A percentile compares a stretch with the other conserved stretches of the same genome.
phyloP scores from a whole-genome alignment of 2,888 invertebrate genomes.

The Chydorus sphaericus region DNA sequence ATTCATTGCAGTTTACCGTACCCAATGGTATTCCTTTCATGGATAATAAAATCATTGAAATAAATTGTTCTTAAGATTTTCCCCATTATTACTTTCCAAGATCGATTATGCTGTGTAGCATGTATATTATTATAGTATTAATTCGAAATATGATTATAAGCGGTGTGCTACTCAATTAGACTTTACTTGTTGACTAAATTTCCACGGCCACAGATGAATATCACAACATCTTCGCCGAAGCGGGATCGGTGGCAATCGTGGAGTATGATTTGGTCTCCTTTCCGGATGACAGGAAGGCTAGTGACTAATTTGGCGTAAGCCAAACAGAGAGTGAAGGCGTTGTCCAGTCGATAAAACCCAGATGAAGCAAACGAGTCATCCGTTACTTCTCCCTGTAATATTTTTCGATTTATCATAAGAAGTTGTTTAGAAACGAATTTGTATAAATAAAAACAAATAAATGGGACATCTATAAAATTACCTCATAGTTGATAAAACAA shows the following conservation, averaged over 20 bases:
- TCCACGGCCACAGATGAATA: not conserved
- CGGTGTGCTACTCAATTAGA: not conserved
- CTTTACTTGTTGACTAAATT: not conserved
- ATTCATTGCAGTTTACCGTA: no score
- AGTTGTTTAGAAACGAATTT: no score
- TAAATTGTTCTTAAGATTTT: no score
- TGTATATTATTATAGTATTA: no score
- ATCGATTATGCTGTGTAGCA: no score
- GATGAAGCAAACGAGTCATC: slow-evolving; percentile 1
- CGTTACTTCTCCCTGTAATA: slow-evolving; percentile 5
- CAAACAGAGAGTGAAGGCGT: not conserved
- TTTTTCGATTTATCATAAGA: not conserved
- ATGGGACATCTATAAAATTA: not conserved
- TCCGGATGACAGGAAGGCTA: slow-evolving; percentile 8
- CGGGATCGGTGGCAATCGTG: not conserved
- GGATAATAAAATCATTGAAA: no score
- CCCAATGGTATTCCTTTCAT: no score
- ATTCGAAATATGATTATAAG: not conserved
- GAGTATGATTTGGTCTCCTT: not conserved
- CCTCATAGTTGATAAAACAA: slow-evolving; percentile 1
- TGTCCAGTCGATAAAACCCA: slow-evolving; percentile 12
- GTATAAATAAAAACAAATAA: no score
- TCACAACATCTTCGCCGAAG: not conserved
- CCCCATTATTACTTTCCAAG: no score
- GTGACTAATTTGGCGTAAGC: slow-evolving; percentile 5